Evolutionary conservation across 2,797 vertebrate species (phyloP), one percentile per base, ranked within the genome.

Genomic region (Champsocephalus esox): DNA sequence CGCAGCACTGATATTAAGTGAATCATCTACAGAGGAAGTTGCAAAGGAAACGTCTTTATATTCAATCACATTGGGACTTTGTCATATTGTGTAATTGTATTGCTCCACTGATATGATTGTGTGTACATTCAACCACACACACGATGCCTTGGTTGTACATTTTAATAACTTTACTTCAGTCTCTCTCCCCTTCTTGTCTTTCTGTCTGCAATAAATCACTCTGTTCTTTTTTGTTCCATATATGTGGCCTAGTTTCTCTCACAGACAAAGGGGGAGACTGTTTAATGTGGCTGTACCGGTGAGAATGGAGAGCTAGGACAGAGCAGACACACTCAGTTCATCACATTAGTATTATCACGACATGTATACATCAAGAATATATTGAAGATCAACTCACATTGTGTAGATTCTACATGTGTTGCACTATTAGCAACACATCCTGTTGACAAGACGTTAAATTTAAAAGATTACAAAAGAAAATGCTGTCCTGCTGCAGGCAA

Each of bases 181-280:
- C n/a, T 50, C 12, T 56, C 24, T 57, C 17, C 19, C 14, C 34
- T 38, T 38, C 34, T 50, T 34, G 43, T 58, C 44, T 38, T 5
- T 64, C 17, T 44, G 1, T 34, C 49, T 38, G 41, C 34, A 24
- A 50, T 17, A 24, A 9, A 46, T 48, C 1, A 28, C 56, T 48
- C 28, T 50, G 28, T 17, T 56, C 21, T 41, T 52, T 19, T 67
- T 16, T 67, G 49, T 56, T 49, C n/a, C n/a, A 52, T 19, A 45
- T 12, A 34, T 43, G 54, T 67, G 83, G 55, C 87, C 87, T 68
- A 58, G 70, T 87, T 85, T 56, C 74, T 59, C 61, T 45, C 49
- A 9, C 46, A 45, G 56, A 81, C 84, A 90, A 89, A 82, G 71
- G 16, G 28, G 11, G 6, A 49, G 65, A 9, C 66, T 87, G 77